phyloP scores from a whole-genome alignment of 2,888 invertebrate genomes.

The Andrena hattorfiana region DNA sequence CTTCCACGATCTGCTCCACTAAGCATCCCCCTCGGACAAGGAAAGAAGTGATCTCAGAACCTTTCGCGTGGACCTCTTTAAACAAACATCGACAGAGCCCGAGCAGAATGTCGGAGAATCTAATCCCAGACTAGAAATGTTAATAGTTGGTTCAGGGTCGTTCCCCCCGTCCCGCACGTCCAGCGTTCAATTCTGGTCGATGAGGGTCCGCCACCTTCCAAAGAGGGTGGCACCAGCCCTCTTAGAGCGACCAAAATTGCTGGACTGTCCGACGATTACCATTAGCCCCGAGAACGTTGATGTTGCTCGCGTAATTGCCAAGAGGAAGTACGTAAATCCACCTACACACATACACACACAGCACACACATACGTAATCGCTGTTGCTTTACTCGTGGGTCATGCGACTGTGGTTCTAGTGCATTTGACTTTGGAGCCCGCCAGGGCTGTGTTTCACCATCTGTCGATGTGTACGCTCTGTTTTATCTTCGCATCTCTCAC shows the following conservation, averaged over 20 bases:
- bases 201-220: slow-evolving; percentile 10
- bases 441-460: slow-evolving; percentile 60
- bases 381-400: slow-evolving; percentile 79
- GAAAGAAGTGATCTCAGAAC: not conserved
- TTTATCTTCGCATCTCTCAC: slow-evolving; percentile 42
- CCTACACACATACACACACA: slow-evolving; percentile 62
- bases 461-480: slow-evolving; percentile 47
- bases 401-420: slow-evolving; percentile 78
- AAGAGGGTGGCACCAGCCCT: not conserved
- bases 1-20: too few relatives aligned
- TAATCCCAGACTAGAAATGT: too few relatives aligned
- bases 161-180: slow-evolving; percentile 15
- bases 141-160: not conserved
- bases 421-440: slow-evolving; percentile 72
- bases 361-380: slow-evolving; percentile 54
- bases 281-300: slow-evolving; percentile 58
- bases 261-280: slow-evolving; percentile 52
- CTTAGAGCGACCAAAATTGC: slow-evolving; percentile 32
- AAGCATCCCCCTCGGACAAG: not conserved
- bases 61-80: slow-evolving; percentile 3
- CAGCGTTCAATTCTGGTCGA: slow-evolving; percentile 1
- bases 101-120: too few relatives aligned
- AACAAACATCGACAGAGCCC: not conserved
- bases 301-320: slow-evolving; percentile 67
- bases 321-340: slow-evolving; percentile 60